phyloP scores from a whole-genome alignment of 2,888 invertebrate genomes.

The Morpho helenor region DNA sequence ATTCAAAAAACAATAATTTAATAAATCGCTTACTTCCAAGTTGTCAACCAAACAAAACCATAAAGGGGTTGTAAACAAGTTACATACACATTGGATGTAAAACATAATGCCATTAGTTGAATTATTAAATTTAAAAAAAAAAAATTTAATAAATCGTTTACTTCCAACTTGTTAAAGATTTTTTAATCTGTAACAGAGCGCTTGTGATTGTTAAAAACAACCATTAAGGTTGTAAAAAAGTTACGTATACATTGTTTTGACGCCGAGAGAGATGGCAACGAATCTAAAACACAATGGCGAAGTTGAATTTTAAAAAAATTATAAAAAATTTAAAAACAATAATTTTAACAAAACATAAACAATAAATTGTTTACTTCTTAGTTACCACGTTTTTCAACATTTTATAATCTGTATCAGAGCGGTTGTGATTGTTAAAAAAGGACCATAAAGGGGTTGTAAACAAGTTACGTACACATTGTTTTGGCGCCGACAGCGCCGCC shows the following conservation, averaged over 20 bases:
- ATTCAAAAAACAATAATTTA: too few relatives aligned
- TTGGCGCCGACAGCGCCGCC: constrained; percentile 65
- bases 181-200: not conserved
- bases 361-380: too few relatives aligned
- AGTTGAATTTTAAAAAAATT: too few relatives aligned
- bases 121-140: too few relatives aligned
- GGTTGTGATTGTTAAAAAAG: not conserved
- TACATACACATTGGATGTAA: constrained; percentile 53
- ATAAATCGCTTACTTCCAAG: too few relatives aligned
- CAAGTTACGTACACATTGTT: constrained; percentile 65
- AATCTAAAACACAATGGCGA: too few relatives aligned
- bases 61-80: constrained; percentile 16
- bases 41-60: not conserved
- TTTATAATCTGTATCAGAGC: not conserved
- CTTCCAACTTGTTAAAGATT: too few relatives aligned
- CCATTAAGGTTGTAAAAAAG: constrained; percentile 16
- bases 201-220: not conserved
- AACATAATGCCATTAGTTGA: too few relatives aligned
- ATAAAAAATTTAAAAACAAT: too few relatives aligned
- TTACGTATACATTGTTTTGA: constrained; percentile 73
- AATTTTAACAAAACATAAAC: too few relatives aligned
- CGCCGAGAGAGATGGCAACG: constrained; percentile 35
- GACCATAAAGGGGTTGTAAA: constrained; percentile 14
- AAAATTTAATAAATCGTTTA: too few relatives aligned
- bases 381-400: not conserved